These are phyloP conservation scores for Tympanoctomys barrerae DNA, from an alignment of 2,797 vertebrate genomes.

Conservation along the genomic window DNA sequence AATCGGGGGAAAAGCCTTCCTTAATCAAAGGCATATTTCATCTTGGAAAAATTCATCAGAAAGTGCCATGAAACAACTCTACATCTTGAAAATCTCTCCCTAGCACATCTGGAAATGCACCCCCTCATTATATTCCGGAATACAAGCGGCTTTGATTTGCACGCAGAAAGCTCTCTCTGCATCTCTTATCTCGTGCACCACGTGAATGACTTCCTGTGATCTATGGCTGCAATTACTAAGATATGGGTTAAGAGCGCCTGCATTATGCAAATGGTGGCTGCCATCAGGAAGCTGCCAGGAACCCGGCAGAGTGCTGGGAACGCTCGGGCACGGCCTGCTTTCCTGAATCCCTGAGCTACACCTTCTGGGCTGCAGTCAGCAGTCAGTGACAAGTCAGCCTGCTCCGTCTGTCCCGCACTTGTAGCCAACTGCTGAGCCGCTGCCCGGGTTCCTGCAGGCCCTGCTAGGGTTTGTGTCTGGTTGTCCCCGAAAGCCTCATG, in stretches of 20 bases:
- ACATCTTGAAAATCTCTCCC: background rate
- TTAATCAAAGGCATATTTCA: constrained; percentile 83
- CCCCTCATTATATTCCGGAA: background rate
- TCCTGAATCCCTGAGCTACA: accelerated
- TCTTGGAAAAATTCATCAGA: constrained; percentile 75
- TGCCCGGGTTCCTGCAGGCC: accelerated
- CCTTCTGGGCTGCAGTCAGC: background rate
- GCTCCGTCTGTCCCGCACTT: background rate
- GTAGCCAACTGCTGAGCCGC: accelerated
- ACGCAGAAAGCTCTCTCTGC: constrained; percentile 30
- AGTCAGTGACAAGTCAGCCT: background rate
- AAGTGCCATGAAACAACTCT: background rate
- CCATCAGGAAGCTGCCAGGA: background rate
- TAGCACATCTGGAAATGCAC: constrained; percentile 66
- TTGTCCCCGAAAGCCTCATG: too few species aligned
- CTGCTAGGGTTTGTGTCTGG: too few species aligned
- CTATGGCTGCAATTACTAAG: background rate
- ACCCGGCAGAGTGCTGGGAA: background rate
- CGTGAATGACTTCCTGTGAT: constrained; percentile 49
- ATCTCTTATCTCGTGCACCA: constrained; percentile 55
- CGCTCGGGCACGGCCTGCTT: background rate
- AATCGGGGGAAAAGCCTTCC: background rate
- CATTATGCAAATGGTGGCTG: background rate
- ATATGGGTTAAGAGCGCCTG: constrained; percentile 23
- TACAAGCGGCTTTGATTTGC: constrained; percentile 57